These are phyloP conservation scores for Hephaestus fuliginosus DNA, from an alignment of 2,797 vertebrate species.

Conservation along the genomic window DNA sequence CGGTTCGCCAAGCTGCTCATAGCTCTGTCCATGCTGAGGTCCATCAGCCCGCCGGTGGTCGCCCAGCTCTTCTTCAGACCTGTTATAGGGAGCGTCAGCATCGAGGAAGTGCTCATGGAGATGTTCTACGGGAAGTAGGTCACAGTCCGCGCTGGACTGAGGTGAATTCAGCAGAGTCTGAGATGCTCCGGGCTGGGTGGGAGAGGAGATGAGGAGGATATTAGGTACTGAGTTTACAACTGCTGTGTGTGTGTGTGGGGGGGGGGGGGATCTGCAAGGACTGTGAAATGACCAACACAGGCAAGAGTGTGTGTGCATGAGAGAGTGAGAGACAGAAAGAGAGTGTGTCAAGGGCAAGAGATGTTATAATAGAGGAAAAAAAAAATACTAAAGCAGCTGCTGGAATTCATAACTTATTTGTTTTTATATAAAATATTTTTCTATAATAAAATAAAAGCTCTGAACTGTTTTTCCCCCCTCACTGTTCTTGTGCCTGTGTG, in stretches of 20 bases:
- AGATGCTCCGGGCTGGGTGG: constrained; percentile 22
- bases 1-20: constrained; percentile 94
- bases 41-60: constrained; percentile 92
- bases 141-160: constrained; percentile 8
- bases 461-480: constrained; percentile 38
- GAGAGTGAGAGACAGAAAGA: constrained; percentile 30
- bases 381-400: constrained; percentile 71
- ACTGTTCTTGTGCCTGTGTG: constrained; percentile 23
- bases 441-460: constrained; percentile 84
- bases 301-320: constrained; percentile 15
- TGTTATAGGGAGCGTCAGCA: constrained; percentile 94
- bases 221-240: constrained; percentile 22
- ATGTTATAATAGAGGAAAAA: constrained; percentile 66
- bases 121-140: constrained; percentile 94
- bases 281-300: constrained; percentile 45
- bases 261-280: constrained; percentile 46
- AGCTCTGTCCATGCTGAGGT: constrained; percentile 92
- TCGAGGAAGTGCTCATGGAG: constrained; percentile 97
- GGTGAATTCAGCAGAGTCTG: constrained; percentile 39
- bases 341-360: constrained; percentile 21
- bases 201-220: constrained; percentile 25
- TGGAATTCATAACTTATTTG: constrained; percentile 88
- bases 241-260: constrained; percentile 39
- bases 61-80: constrained; percentile 96
- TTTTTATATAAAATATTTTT: constrained; percentile 98